Percentiles rank a stretch among this genome's conserved stretches.
Conservation (phyloP, 2,888 invertebrate genomes). For the Cataglyphis altisquamis region DNA sequence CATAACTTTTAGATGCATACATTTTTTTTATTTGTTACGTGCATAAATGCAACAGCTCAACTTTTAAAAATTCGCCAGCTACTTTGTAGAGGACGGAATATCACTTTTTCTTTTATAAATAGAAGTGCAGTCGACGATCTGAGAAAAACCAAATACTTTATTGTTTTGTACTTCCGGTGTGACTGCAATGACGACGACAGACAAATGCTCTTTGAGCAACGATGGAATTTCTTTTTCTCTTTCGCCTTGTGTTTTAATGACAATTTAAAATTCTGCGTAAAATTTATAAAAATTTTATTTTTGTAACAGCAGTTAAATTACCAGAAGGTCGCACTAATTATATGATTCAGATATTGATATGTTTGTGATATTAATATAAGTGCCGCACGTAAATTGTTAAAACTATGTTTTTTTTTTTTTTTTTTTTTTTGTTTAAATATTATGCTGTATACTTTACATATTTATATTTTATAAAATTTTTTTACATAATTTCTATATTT, state of each 20-base stretch:
- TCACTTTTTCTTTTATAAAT: background rate
- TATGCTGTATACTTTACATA: background rate
- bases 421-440: background rate
- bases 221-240: slow-evolving; percentile 9
- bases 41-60: background rate
- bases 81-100: background rate
- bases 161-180: slow-evolving; percentile 25
- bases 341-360: background rate
- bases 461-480: background rate
- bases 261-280: background rate
- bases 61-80: background rate
- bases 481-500: background rate
- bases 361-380: background rate
- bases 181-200: slow-evolving; percentile 7
- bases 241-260: background rate
- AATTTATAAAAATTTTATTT: background rate
- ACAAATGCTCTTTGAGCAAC: slow-evolving; percentile 1
- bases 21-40: background rate
- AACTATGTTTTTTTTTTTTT: background rate
- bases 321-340: background rate
- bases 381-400: background rate
- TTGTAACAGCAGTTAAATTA: slow-evolving; percentile 19
- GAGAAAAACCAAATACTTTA: slow-evolving; percentile 7
- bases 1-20: background rate
- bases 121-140: slow-evolving; percentile 7